phyloP scores from a whole-genome alignment of 2,797 vertebrate species.

The Melanotaenia parkinsoni region DNA sequence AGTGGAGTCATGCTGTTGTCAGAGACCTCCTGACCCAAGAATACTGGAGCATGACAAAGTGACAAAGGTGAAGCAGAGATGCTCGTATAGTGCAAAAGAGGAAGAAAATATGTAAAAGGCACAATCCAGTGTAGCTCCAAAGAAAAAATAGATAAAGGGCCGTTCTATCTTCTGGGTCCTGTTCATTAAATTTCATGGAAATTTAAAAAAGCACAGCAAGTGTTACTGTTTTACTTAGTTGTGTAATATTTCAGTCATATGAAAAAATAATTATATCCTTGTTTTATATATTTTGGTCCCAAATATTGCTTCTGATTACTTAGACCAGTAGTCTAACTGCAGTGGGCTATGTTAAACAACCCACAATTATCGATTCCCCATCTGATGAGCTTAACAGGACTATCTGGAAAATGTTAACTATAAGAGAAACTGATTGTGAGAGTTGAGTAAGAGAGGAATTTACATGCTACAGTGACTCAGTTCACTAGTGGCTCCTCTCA shows the following conservation, averaged over 20 bases:
- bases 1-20: conserved; percentile 76
- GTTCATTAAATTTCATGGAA: too few species aligned
- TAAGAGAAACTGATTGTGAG: neutral
- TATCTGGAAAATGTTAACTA: neutral
- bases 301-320: too few species aligned
- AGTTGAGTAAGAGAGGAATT: neutral
- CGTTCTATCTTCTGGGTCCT: too few species aligned
- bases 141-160: too few species aligned
- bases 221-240: too few species aligned
- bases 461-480: neutral
- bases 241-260: too few species aligned
- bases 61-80: conserved; percentile 31
- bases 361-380: neutral
- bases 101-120: neutral
- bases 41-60: conserved; percentile 35
- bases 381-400: neutral
- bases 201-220: too few species aligned
- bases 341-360: neutral
- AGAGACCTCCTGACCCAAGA: conserved; percentile 60
- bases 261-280: too few species aligned
- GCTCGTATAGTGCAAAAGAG: conserved; percentile 5
- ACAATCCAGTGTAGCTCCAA: neutral
- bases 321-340: neutral
- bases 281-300: too few species aligned
- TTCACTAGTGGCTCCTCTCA: neutral